These are phyloP conservation scores for Lepisosteus oculatus DNA, from an alignment of 2,113 vertebrate genomes.

Conservation along the genomic window DNA sequence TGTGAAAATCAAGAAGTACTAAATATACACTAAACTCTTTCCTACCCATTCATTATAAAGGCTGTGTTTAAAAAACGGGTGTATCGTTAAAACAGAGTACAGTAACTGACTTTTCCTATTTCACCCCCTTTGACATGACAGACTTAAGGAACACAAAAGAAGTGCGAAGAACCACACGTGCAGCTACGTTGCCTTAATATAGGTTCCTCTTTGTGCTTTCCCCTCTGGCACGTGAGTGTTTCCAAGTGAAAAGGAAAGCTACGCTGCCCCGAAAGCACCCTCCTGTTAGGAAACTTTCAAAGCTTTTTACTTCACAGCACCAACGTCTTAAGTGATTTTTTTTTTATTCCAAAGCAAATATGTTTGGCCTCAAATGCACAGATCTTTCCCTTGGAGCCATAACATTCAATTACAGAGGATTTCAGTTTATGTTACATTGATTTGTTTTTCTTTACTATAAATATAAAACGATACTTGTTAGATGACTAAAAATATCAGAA, in stretches of 20 bases:
- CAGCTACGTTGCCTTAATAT: constrained; percentile 34
- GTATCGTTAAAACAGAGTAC: too few relatives aligned
- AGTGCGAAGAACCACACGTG: constrained; percentile 29
- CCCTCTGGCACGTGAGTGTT: constrained; percentile 28
- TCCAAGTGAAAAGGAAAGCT: neutral
- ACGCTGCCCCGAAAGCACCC: neutral
- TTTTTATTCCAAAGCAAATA: neutral
- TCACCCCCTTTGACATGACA: constrained; percentile 37
- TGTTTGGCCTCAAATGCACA: neutral
- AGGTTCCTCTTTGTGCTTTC: neutral
- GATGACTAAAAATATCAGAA: too few relatives aligned
- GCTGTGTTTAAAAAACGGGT: too few relatives aligned
- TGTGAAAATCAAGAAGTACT: too few relatives aligned
- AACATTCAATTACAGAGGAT: constrained; percentile 1
- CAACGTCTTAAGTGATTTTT: constrained; percentile 1
- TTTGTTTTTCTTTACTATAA: neutral
- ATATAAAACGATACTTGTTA: too few relatives aligned
- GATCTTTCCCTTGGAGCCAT: neutral
- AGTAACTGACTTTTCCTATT: neutral
- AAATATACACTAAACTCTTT: too few relatives aligned
- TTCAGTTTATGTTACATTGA: neutral
- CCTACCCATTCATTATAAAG: too few relatives aligned
- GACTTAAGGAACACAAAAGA: constrained; percentile 37
- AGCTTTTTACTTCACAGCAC: constrained; percentile 6
- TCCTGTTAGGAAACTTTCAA: neutral